phyloP scores from a whole-genome alignment of 37 sponge, comb jelly and placozoan species.

The Bolinopsis microptera region DNA sequence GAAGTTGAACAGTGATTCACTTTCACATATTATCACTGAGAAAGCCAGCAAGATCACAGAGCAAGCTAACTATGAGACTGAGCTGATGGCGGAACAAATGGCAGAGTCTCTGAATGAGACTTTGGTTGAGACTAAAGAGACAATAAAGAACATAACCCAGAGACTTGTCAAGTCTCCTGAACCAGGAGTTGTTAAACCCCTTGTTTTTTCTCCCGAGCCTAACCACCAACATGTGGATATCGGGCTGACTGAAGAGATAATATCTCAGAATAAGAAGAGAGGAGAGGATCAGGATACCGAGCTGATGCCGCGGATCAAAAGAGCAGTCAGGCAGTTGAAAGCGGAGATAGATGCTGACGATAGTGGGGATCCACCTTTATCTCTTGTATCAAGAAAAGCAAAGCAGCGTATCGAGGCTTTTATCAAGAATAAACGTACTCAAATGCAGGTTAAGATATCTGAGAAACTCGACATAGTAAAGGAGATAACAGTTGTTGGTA shows the following conservation, averaged over 20 bases:
- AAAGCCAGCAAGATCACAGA: slow-evolving; percentile 39
- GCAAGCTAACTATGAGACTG: slow-evolving; percentile 26
- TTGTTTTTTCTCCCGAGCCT: slow-evolving; percentile 1
- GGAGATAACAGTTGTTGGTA: slow-evolving; percentile 39
- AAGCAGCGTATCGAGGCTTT: slow-evolving; percentile 27
- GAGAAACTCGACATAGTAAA: slow-evolving; percentile 48
- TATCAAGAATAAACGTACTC: neutral
- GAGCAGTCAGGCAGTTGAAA: slow-evolving; percentile 26
- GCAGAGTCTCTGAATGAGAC: slow-evolving; percentile 18
- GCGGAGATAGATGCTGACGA: slow-evolving; percentile 56
- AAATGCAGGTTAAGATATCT: slow-evolving; percentile 16
- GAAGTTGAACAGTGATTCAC: slow-evolving; percentile 16
- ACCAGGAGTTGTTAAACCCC: neutral
- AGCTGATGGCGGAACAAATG: neutral
- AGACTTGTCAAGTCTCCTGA: slow-evolving; percentile 49
- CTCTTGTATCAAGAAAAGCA: slow-evolving; percentile 57
- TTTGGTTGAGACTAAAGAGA: neutral
- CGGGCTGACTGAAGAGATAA: slow-evolving; percentile 46
- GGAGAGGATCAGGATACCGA: slow-evolving; percentile 14
- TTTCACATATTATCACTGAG: neutral
- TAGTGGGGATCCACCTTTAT: slow-evolving; percentile 42
- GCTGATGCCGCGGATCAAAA: slow-evolving; percentile 40
- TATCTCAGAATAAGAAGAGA: slow-evolving; percentile 1
- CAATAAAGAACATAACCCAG: neutral
- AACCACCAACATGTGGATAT: slow-evolving; percentile 34